These are phyloP conservation scores for Drosophila ezoana DNA, from an alignment of 2,888 invertebrate species.

Conservation along the genomic window DNA sequence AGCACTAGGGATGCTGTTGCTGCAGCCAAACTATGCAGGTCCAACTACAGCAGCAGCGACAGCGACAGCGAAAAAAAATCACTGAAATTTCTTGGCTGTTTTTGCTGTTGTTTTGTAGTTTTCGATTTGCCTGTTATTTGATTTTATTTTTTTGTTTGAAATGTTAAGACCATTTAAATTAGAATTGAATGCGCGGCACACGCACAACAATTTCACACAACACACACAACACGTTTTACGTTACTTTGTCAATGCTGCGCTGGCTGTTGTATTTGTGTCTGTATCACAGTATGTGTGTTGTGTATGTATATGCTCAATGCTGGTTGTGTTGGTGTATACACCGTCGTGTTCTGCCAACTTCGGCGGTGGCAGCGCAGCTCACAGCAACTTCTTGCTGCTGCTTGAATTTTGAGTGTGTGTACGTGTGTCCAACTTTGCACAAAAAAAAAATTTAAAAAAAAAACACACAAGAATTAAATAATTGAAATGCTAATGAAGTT, in stretches of 20 bases:
- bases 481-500: slow-evolving; percentile 2
- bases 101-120: slow-evolving; percentile 35
- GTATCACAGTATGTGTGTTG: slow-evolving; percentile 30
- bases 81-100: slow-evolving; percentile 41
- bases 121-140: slow-evolving; percentile 25
- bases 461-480: slow-evolving; percentile 23
- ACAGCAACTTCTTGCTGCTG: slow-evolving; percentile 43
- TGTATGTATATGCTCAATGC: slow-evolving; percentile 59
- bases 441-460: slow-evolving; percentile 31
- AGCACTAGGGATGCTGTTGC: slow-evolving; percentile 62
- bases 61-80: slow-evolving; percentile 12
- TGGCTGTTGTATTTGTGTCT: slow-evolving; percentile 39
- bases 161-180: slow-evolving; percentile 34
- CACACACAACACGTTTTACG: slow-evolving; percentile 54
- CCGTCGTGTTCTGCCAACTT: slow-evolving; percentile 51
- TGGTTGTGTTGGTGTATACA: slow-evolving; percentile 57
- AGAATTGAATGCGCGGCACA: slow-evolving; percentile 38
- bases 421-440: slow-evolving; percentile 47
- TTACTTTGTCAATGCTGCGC: slow-evolving; percentile 46
- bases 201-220: slow-evolving; percentile 39
- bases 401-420: slow-evolving; percentile 29
- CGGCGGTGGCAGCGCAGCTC: slow-evolving; percentile 37
- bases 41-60: slow-evolving; percentile 16
- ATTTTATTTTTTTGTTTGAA: slow-evolving; percentile 3
- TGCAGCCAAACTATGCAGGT: slow-evolving; percentile 41